Base-by-base conservation (phyloP, 2,797 vertebrate species). In the Eremophila alpestris region DNA sequence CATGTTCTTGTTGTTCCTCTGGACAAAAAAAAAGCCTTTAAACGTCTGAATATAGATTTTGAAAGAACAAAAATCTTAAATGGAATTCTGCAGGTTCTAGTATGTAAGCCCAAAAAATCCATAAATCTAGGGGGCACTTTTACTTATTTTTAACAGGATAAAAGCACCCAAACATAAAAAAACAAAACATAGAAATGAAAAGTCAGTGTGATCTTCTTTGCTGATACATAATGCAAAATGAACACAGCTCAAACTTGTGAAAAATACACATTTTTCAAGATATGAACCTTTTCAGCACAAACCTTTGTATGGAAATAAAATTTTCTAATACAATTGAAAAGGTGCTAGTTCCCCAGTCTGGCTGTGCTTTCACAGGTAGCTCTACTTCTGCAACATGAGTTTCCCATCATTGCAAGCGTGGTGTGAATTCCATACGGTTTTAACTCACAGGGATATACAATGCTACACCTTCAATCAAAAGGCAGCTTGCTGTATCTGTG, bases 11-110 rank as follows among this genome's bases (percentile, higher is more conserved):
- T 23, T 65, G n/a, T 46, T 83, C 27, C 20, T 80, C 76, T 64
- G 20, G 29, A 71, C 19, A 74, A 68, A 67, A 83, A 77, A 67
- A 68, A 81, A 34, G 13, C 8, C 40, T 74, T 89, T 77, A 80
- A 83, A 77, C 17, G 41, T 85, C 43, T 74, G n/a, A 70, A 83
- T 70, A 85, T 6, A 45, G 41, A 87, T 81, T 94, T 51, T 83
- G 41, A 83, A 91, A 78, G 58, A 56, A 82, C 88, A 89, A 52
- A 1, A 69, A 41, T 32, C 17, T 87, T 76, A 20, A 4, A 32
- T 22, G 26, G 36, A 78, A 65, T 62, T 69, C 59, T 40, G 7
- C 32, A 76, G 24, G 52, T 73, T 79, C 27, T 51, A 60, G 30
- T 59, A 54, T 10, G 11, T 14, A 87, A 75, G 40, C 43, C 75